Conservation (phyloP, 1,140 invertebrate genomes). For the Psilanteris sp. region DNA sequence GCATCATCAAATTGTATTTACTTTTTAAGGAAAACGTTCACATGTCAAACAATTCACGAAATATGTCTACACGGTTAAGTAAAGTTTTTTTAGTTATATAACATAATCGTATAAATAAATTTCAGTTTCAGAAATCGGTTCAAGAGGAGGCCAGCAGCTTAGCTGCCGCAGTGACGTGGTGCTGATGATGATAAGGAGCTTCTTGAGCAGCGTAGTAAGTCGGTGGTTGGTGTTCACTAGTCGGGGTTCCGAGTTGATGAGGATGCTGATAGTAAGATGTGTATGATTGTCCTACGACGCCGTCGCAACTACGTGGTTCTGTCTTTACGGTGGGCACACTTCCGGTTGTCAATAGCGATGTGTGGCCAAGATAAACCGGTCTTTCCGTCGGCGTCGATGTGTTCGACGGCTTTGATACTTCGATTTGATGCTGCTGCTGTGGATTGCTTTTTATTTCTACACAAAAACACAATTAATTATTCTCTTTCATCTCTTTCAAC, state of each 20-base stretch:
- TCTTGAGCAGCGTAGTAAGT: slow-evolving; percentile 75
- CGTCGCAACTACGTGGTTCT: slow-evolving; percentile 78
- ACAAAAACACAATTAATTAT: slow-evolving; percentile 8
- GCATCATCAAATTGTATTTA: no score
- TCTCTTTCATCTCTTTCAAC: no score
- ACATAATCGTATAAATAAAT: no score
- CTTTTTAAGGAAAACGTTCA: no score
- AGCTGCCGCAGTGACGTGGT: slow-evolving; percentile 88
- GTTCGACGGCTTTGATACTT: slow-evolving; percentile 68
- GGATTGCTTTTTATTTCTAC: slow-evolving; percentile 72
- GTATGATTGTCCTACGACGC: slow-evolving; percentile 74
- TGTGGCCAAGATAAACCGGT: slow-evolving; percentile 77
- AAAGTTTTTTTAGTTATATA: no score
- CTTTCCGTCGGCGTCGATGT: slow-evolving; percentile 69
- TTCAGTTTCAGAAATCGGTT: slow-evolving; percentile 43
- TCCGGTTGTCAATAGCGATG: slow-evolving; percentile 72
- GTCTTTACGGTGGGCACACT: slow-evolving; percentile 76
- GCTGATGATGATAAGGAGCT: slow-evolving; percentile 86
- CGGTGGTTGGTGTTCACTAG: slow-evolving; percentile 75
- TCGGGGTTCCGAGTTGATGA: slow-evolving; percentile 73
- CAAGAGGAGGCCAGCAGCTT: slow-evolving; percentile 90
- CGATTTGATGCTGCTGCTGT: slow-evolving; percentile 73
- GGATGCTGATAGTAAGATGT: slow-evolving; percentile 78
- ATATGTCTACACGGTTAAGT: no score
- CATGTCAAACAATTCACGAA: no score